Percentiles rank a stretch among this genome's conserved stretches.
Evolutionary conservation across 2,797 vertebrate species (phyloP).

Genomic region (Psittacula echo): DNA sequence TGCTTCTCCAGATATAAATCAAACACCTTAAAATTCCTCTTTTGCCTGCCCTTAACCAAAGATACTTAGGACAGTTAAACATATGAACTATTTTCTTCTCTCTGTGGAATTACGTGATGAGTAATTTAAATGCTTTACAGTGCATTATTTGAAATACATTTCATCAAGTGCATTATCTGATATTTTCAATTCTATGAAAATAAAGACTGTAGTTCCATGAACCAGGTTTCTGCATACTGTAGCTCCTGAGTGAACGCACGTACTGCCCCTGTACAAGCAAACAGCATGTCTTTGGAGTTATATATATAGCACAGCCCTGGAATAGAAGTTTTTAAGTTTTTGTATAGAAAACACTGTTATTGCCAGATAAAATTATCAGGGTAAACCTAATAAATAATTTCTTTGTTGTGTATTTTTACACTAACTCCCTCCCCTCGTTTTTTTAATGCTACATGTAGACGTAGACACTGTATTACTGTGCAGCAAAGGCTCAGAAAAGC

Average conservation of each 20-base stretch:
- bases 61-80: slow-evolving; percentile 14
- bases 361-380: neutral
- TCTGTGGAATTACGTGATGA: slow-evolving; percentile 35
- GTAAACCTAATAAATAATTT: neutral
- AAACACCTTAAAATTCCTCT: neutral
- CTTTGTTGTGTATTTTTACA: neutral
- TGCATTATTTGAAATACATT: slow-evolving; percentile 19
- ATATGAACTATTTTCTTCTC: neutral
- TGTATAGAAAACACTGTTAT: neutral
- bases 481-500: neutral
- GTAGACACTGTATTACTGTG: accelerated
- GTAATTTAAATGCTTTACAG: slow-evolving; percentile 9
- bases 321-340: neutral
- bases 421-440: neutral
- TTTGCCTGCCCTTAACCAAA: neutral
- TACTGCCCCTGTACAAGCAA: accelerated
- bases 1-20: neutral
- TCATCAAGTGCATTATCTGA: slow-evolving; percentile 13
- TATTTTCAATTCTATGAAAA: neutral
- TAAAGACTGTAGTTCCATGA: neutral
- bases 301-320: neutral
- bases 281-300: accelerated
- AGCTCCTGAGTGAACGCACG: accelerated
- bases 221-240: neutral
- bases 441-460: accelerated